Base-by-base conservation (phyloP, 2,113 vertebrate genomes). In the Sapajus apella region DNA sequence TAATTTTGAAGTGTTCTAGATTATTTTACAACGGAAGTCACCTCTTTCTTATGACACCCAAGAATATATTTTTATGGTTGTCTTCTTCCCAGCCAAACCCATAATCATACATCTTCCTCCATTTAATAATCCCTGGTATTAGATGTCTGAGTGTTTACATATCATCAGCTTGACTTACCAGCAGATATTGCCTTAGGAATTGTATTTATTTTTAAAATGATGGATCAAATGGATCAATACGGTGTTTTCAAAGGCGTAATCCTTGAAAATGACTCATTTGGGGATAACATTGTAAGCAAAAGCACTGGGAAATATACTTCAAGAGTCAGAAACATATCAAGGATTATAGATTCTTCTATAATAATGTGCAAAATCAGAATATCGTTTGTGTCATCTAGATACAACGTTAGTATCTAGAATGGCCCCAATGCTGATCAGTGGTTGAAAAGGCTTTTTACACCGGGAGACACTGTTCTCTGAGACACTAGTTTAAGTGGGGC, bases 121-220 rank as follows among this genome's bases (percentile, higher is more conserved):
- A 50, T 72, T 85, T 93, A 84, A 86, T 96, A 97, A 95, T 43
- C 56, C 93, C 90, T 83, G 87, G 76, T 94, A 85, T 58, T 80
- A 89, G 90, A 81, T 30, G 85, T 88, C 75, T 79, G 86, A 73
- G 18, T 83, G 40, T 86, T 95, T 30, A 68, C 37, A 40, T 27
- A 40, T 43, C 6, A 91, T 79, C 86, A 98, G 86, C 45, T 89
- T 96, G 96, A 84, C 87, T 97, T 96, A 98, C 6, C 13, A 97
- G 91, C 89, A 97, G 58, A 40, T 96, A 94, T 94, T 94, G 93
- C 79, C 88, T 95, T 92, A 97, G 77, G 58, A 94, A 72, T 25
- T 97, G 87, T 70, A 96, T 87, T 91, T 72, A 86, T 75, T 94
- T 80, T 8, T 72, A 82, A 97, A 87, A 79, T 52, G 43, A 64